Evolutionary conservation across 2,113 vertebrate species (phyloP).

Genomic region (Pandion haliaetus): DNA sequence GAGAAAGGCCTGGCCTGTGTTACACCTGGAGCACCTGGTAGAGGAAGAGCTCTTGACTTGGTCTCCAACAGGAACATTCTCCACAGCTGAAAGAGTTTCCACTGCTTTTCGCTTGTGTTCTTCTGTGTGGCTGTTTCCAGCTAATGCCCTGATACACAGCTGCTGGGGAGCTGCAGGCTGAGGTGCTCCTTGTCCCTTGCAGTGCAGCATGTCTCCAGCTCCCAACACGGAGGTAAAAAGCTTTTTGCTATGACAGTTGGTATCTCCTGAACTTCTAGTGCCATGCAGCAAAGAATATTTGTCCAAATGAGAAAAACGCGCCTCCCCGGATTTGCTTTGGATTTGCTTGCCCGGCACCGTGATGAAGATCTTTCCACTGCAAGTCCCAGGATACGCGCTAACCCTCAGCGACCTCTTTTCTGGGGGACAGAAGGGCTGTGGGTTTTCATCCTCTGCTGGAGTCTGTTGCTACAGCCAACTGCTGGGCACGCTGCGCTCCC

Average conservation of each 20-base stretch:
- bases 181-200: background rate
- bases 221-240: background rate
- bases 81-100: background rate
- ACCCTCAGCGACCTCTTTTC: no score
- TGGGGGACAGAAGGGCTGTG: background rate
- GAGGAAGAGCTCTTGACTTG: background rate
- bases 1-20: background rate
- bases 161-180: background rate
- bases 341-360: background rate
- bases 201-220: background rate
- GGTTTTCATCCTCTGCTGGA: background rate
- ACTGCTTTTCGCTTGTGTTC: background rate
- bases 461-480: background rate
- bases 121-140: background rate
- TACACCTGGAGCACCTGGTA: background rate
- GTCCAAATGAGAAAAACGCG: background rate
- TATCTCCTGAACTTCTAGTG: background rate
- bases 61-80: background rate
- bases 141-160: background rate
- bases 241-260: background rate
- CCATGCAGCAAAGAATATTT: background rate
- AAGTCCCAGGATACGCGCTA: accelerated
- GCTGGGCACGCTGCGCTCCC: background rate
- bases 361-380: accelerated
- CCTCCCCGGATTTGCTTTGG: background rate